A percentile compares a stretch with the other conserved stretches of the same genome.
These are phyloP conservation scores for Neomonachus schauinslandi DNA, from an alignment of 2,113 vertebrate species.

Conservation along the genomic window DNA sequence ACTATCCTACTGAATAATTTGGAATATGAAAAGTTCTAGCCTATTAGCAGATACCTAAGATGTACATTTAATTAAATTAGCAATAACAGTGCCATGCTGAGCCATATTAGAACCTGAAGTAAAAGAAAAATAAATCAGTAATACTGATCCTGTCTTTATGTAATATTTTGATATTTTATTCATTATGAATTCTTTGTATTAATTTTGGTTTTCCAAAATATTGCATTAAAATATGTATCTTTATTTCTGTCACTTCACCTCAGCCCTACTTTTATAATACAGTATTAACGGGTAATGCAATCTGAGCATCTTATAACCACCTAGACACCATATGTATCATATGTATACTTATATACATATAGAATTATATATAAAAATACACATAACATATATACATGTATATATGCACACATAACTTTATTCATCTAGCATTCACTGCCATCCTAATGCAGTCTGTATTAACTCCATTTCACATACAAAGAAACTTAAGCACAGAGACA, in stretches of 20 bases:
- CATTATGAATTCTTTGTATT: neutral
- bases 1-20: neutral
- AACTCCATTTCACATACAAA: neutral
- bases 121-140: neutral
- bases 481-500: neutral
- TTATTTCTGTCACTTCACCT: neutral
- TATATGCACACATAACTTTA: neutral
- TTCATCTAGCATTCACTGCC: neutral
- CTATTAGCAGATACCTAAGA: neutral
- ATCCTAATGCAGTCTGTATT: neutral
- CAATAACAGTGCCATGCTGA: neutral
- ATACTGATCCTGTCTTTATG: neutral
- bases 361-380: neutral
- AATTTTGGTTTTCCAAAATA: neutral
- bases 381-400: neutral
- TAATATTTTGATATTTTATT: slow-evolving; percentile 24
- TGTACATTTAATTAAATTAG: neutral
- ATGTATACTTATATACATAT: neutral
- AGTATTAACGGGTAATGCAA: neutral
- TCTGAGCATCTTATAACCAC: neutral
- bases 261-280: neutral
- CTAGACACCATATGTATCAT: neutral
- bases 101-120: neutral
- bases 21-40: neutral
- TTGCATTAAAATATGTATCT: neutral